Evolutionary conservation across 2,888 invertebrate genomes (phyloP), one percentile per base, ranked within the genome.

Genomic region (Polydrusus cervinus): DNA sequence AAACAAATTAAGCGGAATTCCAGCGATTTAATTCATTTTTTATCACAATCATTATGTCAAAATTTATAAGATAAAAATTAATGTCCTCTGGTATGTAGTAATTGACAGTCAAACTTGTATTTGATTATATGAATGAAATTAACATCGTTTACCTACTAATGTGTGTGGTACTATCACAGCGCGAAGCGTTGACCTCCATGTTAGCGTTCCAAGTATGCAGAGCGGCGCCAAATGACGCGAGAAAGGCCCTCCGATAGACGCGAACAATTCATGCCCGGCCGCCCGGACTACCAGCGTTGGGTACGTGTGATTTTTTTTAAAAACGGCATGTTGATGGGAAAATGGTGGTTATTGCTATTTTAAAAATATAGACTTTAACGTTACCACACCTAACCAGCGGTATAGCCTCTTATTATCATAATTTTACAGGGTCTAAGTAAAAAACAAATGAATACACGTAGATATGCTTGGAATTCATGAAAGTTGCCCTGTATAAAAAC

Each of bases 161-260:
- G 51, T 61, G 61, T 38, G 71, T 53, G 62, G 71, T 64, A 40
- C 25, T 68, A 20, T 60, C 38, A 38, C 14, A 60, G 57, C 38
- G 38, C 38, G 51, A 65, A 45, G 45, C 55, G 71, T 57, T 71
- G 71, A 71, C 71, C 71, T 45, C 57, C 55, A 62, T 71, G 71
- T 71, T 53, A 53, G 53, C 34, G 55, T 55, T 34, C 38, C 57
- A 65, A 71, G 71, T 65, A 71, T 71, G 71, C 65, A 65, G 65
- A 38, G 30, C 65, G 71, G 71, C 71, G 71, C 71, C 71, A 71
- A 71, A 71, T 47, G 71, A n/a, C 65, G 47, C 47, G 57, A 65
- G 53, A 25, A 25, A n/a, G n/a, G n/a, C n/a, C n/a, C n/a, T n/a
- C n/a, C n/a, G n/a, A 18, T 55, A 71, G 40, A 34, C 38, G 45